Conservation (phyloP, 2,113 vertebrate species). For the Capreolus pygargus region DNA sequence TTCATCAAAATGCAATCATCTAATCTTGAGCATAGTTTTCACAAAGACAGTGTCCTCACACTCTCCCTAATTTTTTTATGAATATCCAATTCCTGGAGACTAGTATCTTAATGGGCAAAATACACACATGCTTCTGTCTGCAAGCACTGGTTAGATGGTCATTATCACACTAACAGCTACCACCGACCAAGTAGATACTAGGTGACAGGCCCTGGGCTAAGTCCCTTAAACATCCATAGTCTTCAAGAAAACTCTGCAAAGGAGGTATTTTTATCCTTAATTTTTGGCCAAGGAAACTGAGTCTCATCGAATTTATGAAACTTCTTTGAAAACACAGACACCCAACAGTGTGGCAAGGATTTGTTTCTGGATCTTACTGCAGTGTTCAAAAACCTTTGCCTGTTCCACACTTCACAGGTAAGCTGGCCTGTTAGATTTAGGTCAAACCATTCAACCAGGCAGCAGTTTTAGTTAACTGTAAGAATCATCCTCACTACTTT, state of each 20-base stretch:
- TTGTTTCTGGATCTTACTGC: not conserved
- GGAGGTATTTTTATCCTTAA: not conserved
- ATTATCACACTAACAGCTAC: not conserved
- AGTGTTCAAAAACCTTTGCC: not conserved
- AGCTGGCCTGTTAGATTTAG: not conserved
- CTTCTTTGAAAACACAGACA: not conserved
- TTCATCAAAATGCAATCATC: not conserved
- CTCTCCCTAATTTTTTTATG: not conserved
- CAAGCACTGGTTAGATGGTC: not conserved
- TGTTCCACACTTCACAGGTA: not conserved
- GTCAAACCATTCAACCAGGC: not conserved
- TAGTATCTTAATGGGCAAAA: not conserved
- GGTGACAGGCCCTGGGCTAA: not conserved
- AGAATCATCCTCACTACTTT: not conserved
- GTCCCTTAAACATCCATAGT: not conserved
- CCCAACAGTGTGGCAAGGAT: not conserved
- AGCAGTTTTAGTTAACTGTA: not conserved
- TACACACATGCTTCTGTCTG: not conserved
- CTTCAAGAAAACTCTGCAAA: not conserved
- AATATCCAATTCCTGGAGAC: not conserved
- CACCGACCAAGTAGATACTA: not conserved
- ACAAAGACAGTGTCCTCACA: not conserved
- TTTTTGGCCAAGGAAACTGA: not conserved
- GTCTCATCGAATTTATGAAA: not conserved
- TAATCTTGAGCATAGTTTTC: not conserved